Conservation (phyloP, 1,140 invertebrate species). For the Drosophila mauritiana region DNA sequence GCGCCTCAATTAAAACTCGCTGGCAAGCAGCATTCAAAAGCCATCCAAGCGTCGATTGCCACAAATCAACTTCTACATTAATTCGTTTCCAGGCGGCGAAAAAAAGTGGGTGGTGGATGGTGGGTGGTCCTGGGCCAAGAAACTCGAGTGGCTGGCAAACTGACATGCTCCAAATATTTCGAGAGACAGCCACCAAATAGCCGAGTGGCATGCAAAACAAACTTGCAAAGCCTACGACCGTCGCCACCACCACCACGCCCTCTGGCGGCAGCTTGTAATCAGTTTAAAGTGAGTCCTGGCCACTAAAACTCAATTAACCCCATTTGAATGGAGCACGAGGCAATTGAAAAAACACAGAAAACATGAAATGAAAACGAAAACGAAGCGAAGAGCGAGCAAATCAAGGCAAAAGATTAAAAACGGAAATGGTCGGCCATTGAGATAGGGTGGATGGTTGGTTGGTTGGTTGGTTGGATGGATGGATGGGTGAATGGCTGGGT, state of each 20-base stretch:
- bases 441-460: conserved; percentile 1
- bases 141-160: conserved; percentile 59
- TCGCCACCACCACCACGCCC: neutral
- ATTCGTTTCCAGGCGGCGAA: conserved; percentile 50
- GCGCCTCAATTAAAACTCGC: conserved; percentile 70
- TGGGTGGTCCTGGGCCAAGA: neutral
- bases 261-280: conserved; percentile 65
- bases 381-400: conserved; percentile 55
- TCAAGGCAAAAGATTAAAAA: conserved; percentile 77
- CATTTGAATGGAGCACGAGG: conserved; percentile 68
- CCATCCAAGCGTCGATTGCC: conserved; percentile 72
- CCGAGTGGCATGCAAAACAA: conserved; percentile 64
- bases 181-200: conserved; percentile 44
- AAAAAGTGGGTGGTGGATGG: neutral
- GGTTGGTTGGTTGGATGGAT: neutral
- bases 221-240: conserved; percentile 51
- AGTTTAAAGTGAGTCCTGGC: conserved; percentile 81
- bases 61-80: conserved; percentile 81
- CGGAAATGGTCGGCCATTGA: conserved; percentile 62
- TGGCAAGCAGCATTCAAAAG: conserved; percentile 50
- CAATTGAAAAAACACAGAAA: conserved; percentile 59
- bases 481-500: neutral
- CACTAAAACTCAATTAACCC: conserved; percentile 84
- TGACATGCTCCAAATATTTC: conserved; percentile 73
- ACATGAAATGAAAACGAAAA: conserved; percentile 24